A percentile compares a stretch with the other conserved stretches of the same genome.
Conservation (phyloP, 2,888 invertebrate species). For the Ferdinandea cuprea region DNA sequence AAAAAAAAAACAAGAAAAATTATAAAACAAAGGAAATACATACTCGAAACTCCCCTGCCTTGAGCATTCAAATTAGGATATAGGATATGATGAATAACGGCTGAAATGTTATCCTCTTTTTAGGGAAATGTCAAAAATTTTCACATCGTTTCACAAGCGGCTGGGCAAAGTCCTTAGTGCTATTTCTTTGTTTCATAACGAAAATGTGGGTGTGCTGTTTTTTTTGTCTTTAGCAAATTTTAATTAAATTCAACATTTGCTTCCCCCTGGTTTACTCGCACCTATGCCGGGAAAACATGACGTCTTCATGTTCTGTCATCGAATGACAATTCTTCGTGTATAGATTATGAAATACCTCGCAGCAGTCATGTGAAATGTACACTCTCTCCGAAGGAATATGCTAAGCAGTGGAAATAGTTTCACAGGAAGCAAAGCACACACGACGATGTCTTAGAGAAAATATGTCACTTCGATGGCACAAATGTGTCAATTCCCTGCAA, state of each 20-base stretch:
- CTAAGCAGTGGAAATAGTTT: not conserved
- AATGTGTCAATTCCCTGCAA: conserved; percentile 10
- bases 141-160: conserved; percentile 3
- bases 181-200: conserved; percentile 1
- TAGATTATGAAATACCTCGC: not conserved
- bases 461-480: conserved; percentile 24
- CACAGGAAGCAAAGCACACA: not conserved
- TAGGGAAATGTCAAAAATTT: conserved; percentile 13
- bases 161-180: not conserved
- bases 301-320: conserved; percentile 38
- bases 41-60: not conserved
- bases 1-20: not conserved
- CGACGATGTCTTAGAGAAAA: not conserved
- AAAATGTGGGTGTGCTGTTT: not conserved
- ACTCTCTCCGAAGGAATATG: not conserved
- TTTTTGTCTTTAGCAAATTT: conserved; percentile 22
- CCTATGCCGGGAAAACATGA: conserved; percentile 1
- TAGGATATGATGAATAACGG: conserved; percentile 17
- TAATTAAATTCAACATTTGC: conserved; percentile 41
- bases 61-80: conserved; percentile 18
- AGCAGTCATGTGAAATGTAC: not conserved
- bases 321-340: conserved; percentile 27
- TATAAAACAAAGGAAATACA: not conserved
- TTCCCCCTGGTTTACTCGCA: conserved; percentile 2
- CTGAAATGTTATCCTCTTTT: conserved; percentile 42